Percentiles rank a stretch among this genome's conserved stretches.
These are phyloP conservation scores for Myotis vivesi DNA, from an alignment of 2,797 vertebrate species.

Conservation along the genomic window DNA sequence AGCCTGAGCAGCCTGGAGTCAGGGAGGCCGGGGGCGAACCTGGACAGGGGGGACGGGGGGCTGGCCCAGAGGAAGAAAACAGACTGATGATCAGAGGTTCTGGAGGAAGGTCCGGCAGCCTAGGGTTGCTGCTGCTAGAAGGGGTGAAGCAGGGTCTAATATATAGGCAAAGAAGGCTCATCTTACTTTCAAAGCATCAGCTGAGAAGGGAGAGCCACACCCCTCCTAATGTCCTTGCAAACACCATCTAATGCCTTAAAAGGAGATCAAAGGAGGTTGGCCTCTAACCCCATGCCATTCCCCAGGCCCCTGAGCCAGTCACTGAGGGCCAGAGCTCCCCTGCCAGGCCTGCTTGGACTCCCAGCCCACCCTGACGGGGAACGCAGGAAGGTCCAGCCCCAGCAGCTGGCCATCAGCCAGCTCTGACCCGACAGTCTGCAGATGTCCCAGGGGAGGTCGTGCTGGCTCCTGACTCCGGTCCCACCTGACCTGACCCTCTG, in stretches of 20 bases:
- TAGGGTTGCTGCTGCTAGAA: background rate
- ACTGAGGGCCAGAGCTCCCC: background rate
- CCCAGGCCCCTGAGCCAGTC: background rate
- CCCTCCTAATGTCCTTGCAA: background rate
- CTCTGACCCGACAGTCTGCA: background rate
- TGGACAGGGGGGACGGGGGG: background rate
- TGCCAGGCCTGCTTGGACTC: background rate
- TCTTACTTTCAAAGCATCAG: background rate
- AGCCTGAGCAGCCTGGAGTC: background rate
- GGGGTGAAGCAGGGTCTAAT: background rate
- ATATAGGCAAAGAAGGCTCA: background rate
- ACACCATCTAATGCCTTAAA: background rate
- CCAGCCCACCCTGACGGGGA: background rate
- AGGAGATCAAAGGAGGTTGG: background rate
- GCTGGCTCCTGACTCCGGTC: background rate
- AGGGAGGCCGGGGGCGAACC: background rate
- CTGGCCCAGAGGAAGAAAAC: background rate
- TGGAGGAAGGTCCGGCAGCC: background rate
- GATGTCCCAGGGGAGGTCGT: background rate
- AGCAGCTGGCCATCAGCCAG: fast-evolving
- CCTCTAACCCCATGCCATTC: background rate
- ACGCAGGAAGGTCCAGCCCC: background rate
- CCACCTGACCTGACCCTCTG: constrained; percentile 16
- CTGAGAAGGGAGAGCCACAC: background rate
- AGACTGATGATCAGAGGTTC: background rate